phyloP scores from a whole-genome alignment of 2,797 vertebrate species.

The Pelodytes ibericus region DNA sequence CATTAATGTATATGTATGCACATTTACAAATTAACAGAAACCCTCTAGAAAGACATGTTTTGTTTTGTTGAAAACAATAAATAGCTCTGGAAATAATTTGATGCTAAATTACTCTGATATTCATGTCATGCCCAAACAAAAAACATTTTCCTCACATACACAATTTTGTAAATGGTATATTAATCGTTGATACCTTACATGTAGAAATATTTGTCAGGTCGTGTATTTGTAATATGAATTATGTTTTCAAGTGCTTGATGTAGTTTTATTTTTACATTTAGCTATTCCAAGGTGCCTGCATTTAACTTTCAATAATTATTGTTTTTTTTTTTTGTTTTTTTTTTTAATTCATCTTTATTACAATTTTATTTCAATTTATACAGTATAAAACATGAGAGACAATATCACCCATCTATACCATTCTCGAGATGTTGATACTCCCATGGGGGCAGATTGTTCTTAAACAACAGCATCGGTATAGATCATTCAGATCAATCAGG shows the following conservation, averaged over 20 bases:
- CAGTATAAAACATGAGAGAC: no score
- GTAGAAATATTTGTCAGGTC: not conserved
- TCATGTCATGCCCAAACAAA: conserved; percentile 28
- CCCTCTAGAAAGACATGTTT: not conserved
- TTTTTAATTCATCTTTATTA: no score
- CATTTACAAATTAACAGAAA: no score
- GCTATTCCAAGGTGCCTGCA: not conserved
- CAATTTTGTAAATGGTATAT: conserved; percentile 17
- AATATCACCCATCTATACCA: no score
- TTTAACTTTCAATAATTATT: not conserved
- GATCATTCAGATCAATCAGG: no score
- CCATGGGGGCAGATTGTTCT: no score
- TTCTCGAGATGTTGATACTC: no score
- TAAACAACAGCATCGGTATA: no score
- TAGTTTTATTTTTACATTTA: conserved; percentile 11
- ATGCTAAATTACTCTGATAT: conserved; percentile 35
- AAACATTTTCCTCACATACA: conserved; percentile 14
- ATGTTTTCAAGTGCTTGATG: conserved; percentile 2
- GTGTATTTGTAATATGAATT: conserved; percentile 17
- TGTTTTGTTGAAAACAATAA: not conserved
- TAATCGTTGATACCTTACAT: conserved; percentile 8
- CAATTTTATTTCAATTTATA: no score
- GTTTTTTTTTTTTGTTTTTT: conserved; percentile 8
- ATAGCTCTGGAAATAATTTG: conserved; percentile 12
- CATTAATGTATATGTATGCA: no score